Conservation (phyloP, 2,888 invertebrate species). For the Drosophila anomalata region DNA sequence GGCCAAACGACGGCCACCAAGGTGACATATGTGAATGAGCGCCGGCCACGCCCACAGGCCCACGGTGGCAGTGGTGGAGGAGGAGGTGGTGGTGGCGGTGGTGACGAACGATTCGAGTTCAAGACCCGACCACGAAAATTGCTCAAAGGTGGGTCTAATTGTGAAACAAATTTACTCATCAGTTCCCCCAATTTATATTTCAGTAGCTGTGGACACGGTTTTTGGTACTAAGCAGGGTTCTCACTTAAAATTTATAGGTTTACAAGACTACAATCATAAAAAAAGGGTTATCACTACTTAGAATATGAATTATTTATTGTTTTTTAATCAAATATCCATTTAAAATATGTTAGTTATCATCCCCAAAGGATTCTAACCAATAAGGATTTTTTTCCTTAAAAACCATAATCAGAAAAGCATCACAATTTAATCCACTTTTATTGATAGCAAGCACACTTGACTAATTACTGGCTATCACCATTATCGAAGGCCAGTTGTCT, state of each 20-base stretch:
- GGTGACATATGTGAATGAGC: constrained; percentile 83
- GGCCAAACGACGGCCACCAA: constrained; percentile 75
- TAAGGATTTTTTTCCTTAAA: background rate
- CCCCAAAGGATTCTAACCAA: too few species aligned
- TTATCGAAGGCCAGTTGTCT: constrained; percentile 4
- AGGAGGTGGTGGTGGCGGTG: constrained; percentile 51
- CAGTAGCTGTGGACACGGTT: constrained; percentile 65
- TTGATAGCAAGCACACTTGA: constrained; percentile 5
- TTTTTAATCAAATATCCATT: too few species aligned
- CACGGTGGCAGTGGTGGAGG: constrained; percentile 32
- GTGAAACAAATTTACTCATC: constrained; percentile 3
- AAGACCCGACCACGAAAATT: constrained; percentile 83
- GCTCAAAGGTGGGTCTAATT: constrained; percentile 79
- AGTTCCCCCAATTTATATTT: constrained; percentile 14
- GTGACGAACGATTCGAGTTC: constrained; percentile 83
- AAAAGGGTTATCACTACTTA: too few species aligned
- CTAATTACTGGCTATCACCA: constrained; percentile 12
- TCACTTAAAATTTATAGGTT: background rate
- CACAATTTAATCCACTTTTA: background rate
- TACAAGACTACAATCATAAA: background rate
- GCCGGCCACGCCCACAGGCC: constrained; percentile 79
- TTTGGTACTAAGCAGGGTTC: constrained; percentile 17
- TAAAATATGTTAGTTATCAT: too few species aligned
- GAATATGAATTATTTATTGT: too few species aligned
- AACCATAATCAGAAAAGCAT: background rate